Base-by-base conservation (phyloP, 2,888 invertebrate species). In the Lobophora halterata region DNA sequence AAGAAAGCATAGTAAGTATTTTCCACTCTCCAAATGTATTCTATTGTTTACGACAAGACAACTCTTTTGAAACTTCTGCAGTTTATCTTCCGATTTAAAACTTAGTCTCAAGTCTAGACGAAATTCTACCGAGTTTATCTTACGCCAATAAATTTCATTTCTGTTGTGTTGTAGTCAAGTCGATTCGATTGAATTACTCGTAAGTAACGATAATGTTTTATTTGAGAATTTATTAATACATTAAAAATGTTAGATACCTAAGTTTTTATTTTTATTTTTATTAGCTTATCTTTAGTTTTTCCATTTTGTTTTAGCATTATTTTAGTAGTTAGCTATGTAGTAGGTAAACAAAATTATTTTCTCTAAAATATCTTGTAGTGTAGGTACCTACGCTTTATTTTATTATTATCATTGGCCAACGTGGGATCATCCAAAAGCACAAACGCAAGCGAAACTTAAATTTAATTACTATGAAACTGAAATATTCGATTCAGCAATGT, bases 281-380 rank as follows among this genome's bases (percentile, higher is more conserved):
- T n/a, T n/a, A n/a, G n/a, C n/a, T n/a, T n/a, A n/a, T n/a, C n/a
- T n/a, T n/a, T n/a, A n/a, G n/a, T n/a, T n/a, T n/a, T n/a, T n/a
- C n/a, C n/a, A n/a, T n/a, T n/a, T n/a, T n/a, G n/a, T n/a, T n/a
- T n/a, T n/a, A n/a, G n/a, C n/a, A n/a, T n/a, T n/a, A n/a, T n/a
- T n/a, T n/a, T n/a, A n/a, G n/a, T n/a, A n/a, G n/a, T n/a, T n/a
- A n/a, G n/a, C n/a, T n/a, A n/a, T n/a, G n/a, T n/a, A n/a, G n/a
- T n/a, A n/a, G n/a, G n/a, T n/a, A n/a, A n/a, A n/a, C n/a, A n/a
- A n/a, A n/a, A n/a, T n/a, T n/a, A 68, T 64, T 64, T 59, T 53
- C 56, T 39, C 30, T 62, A 57, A 65, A 67, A 63, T 67, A 69
- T 61, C 59, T 54, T 60, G 60, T 60, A 68, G 64, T n/a, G n/a